A percentile compares a stretch with the other conserved stretches of the same genome.
Conservation (phyloP, 64 coral and sea anemone species). For the Platygyra sinensis region DNA sequence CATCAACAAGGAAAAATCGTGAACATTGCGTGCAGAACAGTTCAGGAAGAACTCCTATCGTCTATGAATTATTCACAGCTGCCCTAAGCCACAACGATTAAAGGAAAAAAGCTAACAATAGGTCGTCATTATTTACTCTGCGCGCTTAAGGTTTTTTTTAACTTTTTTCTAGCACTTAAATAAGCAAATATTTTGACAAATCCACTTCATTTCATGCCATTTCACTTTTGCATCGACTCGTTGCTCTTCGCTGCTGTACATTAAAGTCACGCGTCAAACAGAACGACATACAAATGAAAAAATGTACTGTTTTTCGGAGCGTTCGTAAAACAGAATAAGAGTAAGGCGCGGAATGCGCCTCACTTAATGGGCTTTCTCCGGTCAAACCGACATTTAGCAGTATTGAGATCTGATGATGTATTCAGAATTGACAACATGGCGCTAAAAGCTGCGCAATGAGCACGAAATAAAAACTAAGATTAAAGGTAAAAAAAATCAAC, state of each 20-base stretch:
- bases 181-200: neutral
- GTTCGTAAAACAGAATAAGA: neutral
- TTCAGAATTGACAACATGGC: slow-evolving; percentile 56
- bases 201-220: neutral
- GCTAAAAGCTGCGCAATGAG: slow-evolving; percentile 38
- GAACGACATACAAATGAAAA: neutral
- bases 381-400: slow-evolving; percentile 28
- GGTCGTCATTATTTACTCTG: slow-evolving; percentile 28
- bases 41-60: neutral
- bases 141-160: neutral
- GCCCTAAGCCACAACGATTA: slow-evolving; percentile 26
- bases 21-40: slow-evolving; percentile 10
- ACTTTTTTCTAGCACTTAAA: neutral
- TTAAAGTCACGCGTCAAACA: neutral
- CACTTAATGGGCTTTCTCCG: slow-evolving; percentile 38
- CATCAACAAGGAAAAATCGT: neutral
- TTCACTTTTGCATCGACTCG: neutral
- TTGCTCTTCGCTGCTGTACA: neutral
- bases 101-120: slow-evolving; percentile 25
- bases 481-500: slow-evolving; percentile 15
- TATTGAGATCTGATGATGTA: slow-evolving; percentile 53
- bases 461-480: slow-evolving; percentile 28
- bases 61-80: slow-evolving; percentile 51
- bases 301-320: neutral
- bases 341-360: neutral